Evolutionary conservation across 2,797 vertebrate genomes (phyloP), one percentile per base, ranked within the genome.

Genomic region (Natrix natrix): DNA sequence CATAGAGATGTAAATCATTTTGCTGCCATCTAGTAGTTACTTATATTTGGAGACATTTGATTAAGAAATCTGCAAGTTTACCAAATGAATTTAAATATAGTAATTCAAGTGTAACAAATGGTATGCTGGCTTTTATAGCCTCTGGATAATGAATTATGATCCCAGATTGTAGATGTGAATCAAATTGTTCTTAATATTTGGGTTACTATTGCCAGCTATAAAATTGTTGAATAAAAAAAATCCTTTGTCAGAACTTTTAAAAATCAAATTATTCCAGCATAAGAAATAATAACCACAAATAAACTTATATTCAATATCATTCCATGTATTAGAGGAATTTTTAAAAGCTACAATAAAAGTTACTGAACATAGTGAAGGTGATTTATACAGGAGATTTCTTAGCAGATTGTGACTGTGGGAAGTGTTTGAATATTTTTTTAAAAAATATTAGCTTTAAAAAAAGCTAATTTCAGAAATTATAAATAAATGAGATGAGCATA

Each of bases 331-430:
- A 78, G 83, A 90, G 12, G 57, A 90, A 93, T 93, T 91, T 32
- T 89, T 56, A 87, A 91, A 93, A 87, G 17, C 16, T 63, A 48
- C 88, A 56, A 54, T 20, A 88, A 59, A 57, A 61, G 59, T 92
- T 91, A 88, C 86, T 88, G 48, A 91, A 87, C 57, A 86, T 14
- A 37, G 86, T 86, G 37, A 24, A 91, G 55, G 54, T 88, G 86
- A 93, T 93, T 93, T 91, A 90, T 43, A 88, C 17, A 92, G 87
- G 48, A 74, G 89, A 91, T 88, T 94, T 94, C 91, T 61, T 90
- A 88, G 60, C 66, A 91, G 86, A 92, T 52, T 92, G 91, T 61
- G 91, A 63, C 89, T 78, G 86, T 43, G 32, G 86, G 93, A 94
- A 92, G 16, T 78, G 55, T 87, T 61, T 94, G 61, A 91, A 90